Conservation (phyloP, 2,113 vertebrate genomes). For the Crotalus horridus region DNA sequence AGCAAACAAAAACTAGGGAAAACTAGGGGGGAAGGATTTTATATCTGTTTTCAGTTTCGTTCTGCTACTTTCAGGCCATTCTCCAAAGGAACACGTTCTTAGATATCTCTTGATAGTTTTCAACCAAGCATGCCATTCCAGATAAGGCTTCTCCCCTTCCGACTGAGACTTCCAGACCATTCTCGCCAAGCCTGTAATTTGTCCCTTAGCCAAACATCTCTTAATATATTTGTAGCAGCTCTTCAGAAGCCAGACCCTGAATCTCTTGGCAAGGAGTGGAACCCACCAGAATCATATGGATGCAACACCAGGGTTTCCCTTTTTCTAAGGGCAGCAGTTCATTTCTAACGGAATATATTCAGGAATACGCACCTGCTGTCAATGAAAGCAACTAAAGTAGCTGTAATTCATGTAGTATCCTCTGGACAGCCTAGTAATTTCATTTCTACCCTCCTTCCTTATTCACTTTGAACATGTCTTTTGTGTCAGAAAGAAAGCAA, state of each 20-base stretch:
- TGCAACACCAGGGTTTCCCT: not conserved
- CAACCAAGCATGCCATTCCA: not conserved
- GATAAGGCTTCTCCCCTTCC: not conserved
- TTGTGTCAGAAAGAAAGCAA: not conserved
- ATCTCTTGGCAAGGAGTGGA: not conserved
- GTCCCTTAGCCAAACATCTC: not conserved
- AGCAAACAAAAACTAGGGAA: no score
- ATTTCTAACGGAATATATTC: not conserved
- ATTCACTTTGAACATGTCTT: not conserved
- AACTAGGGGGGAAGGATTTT: no score
- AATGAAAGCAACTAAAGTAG: not conserved
- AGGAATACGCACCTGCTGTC: not conserved
- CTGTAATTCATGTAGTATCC: not conserved
- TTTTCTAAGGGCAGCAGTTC: not conserved
- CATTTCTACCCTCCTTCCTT: not conserved
- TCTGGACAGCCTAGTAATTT: slow-evolving; percentile 12
- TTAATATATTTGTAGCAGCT: not conserved
- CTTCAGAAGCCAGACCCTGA: not conserved
- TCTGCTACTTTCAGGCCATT: no score
- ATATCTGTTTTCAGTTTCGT: no score
- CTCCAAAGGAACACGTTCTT: not conserved
- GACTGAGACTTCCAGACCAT: not conserved
- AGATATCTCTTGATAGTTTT: not conserved
- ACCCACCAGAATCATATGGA: not conserved
- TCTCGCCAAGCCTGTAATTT: not conserved